Percentiles rank a stretch among this genome's conserved stretches.
These are phyloP conservation scores for Sebastes itinus DNA, from an alignment of 2,797 vertebrate genomes.

Conservation along the genomic window DNA sequence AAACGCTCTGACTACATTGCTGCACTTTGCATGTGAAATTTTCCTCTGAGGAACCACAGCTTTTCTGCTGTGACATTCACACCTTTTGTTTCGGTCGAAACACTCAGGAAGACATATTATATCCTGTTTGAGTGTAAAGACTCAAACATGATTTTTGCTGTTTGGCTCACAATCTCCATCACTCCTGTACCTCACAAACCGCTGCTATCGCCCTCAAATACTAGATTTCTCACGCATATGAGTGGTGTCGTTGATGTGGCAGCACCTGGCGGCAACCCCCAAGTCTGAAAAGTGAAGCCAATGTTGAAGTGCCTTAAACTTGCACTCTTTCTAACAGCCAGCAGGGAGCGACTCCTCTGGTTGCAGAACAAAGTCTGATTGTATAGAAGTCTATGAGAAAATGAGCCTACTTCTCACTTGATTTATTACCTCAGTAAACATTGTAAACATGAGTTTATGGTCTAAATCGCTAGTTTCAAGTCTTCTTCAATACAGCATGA, in stretches of 20 bases:
- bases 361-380: no score
- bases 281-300: neutral
- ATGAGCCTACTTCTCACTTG: no score
- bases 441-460: no score
- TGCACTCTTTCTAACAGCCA: neutral
- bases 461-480: no score
- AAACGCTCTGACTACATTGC: constrained; percentile 16
- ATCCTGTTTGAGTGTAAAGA: neutral
- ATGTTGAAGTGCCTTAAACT: neutral
- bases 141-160: neutral
- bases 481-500: no score
- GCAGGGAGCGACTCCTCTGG: no score
- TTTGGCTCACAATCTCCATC: neutral
- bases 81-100: neutral
- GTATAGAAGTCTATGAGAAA: no score
- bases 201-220: neutral
- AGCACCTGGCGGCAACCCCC: neutral
- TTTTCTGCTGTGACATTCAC: neutral
- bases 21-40: constrained; percentile 13
- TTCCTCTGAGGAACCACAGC: neutral
- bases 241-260: neutral
- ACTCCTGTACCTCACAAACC: neutral
- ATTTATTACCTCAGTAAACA: no score
- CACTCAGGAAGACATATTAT: neutral
- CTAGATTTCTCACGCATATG: neutral